Evolutionary conservation across 1,140 invertebrate species (phyloP), one percentile per base, ranked within the genome.

Genomic region (Cephus cinctus): DNA sequence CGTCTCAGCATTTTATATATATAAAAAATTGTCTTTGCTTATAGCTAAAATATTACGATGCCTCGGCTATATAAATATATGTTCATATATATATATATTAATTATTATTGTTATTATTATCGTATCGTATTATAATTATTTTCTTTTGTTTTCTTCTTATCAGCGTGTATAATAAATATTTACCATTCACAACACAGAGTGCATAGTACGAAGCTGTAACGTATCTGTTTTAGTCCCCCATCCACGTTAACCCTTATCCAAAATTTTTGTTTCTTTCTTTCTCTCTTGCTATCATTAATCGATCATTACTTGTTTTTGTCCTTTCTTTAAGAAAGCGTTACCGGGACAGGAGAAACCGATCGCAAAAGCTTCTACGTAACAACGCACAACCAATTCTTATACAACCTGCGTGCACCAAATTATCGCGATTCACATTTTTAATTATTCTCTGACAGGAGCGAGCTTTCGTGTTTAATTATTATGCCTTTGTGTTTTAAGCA

Each of bases 121-220:
- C 31, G 46, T 54, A 63, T 71, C 64, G 64, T 60, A 41, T 57
- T 36, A 50, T 59, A 52, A 49, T 15, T 46, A 34, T 23, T 22
- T 36, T 38, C 14, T 30, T 35, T 53, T 67, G 59, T 61, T 31
- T 43, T 54, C 54, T 50, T 52, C 57, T 54, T 40, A 45, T 54
- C 57, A 58, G 54, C 52, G 53, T 41, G 30, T 59, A 52, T 55
- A 54, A 50, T 44, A 49, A 41, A 48, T 53, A 43, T 57, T 43
- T 75, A 75, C 67, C 71, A 75, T 72, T 76, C 74, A 76, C 74
- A 76, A 76, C 74, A 73, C 74, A 76, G 74, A 76, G 74, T 76
- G 73, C 73, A 74, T 71, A 76, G 72, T 76, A 73, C 73, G 68
- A 75, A 75, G 73, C 73, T 65, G 46, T 42, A 34, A 11, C 6